phyloP scores from a whole-genome alignment of 35 echinoderm and acorn worm species.

The Nesometra sesokonis region DNA sequence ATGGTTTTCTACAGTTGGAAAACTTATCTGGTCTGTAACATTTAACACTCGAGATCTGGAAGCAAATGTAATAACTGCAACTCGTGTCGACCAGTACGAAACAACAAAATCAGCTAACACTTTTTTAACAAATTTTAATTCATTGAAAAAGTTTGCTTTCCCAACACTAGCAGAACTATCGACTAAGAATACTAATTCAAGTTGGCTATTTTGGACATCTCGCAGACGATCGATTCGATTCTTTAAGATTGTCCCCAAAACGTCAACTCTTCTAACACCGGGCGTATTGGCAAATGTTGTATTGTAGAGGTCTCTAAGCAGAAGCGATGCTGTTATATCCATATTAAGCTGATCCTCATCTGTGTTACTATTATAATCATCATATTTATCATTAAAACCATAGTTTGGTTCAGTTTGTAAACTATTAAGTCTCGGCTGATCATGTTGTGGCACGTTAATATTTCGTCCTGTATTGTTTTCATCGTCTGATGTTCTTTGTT shows the following conservation, averaged over 20 bases:
- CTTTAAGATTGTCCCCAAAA: conserved; percentile 58
- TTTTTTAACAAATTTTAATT: conserved; percentile 94
- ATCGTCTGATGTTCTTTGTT: not conserved
- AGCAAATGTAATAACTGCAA: conserved; percentile 75
- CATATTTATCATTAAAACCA: not conserved
- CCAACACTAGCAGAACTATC: conserved; percentile 94
- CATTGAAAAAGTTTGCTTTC: conserved; percentile 85
- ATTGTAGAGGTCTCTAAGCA: not conserved
- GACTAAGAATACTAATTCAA: conserved; percentile 85
- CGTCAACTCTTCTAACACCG: conserved; percentile 1
- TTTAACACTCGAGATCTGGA: conserved; percentile 53
- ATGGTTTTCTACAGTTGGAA: conserved; percentile 29
- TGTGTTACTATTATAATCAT: not conserved
- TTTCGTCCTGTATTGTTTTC: not conserved
- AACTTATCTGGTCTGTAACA: conserved; percentile 50
- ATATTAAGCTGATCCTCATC: not conserved
- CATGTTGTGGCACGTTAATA: not conserved
- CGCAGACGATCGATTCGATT: conserved; percentile 60
- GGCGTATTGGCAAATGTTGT: not conserved
- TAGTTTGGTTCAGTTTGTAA: not conserved
- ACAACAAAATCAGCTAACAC: conserved; percentile 71
- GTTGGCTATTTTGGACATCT: conserved; percentile 33
- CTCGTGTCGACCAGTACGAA: conserved; percentile 48
- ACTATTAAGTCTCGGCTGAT: not conserved
- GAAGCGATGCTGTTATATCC: not conserved